Evolutionary conservation across 2,888 invertebrate genomes (phyloP).

Genomic region (Lochmaea crataegi): DNA sequence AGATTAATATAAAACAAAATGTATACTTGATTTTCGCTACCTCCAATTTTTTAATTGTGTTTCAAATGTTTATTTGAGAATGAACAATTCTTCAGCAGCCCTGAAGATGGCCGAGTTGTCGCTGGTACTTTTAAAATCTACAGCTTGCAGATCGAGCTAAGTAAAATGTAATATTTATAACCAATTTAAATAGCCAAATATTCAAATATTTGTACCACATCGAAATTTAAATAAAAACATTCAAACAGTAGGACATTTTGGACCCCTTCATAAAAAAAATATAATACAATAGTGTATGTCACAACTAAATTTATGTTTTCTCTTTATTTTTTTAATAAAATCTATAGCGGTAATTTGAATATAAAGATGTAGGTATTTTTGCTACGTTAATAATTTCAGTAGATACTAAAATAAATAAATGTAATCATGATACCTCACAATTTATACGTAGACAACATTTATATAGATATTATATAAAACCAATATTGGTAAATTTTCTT

Average conservation of each 20-base stretch:
- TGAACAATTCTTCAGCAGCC: too few relatives aligned
- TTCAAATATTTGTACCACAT: constrained; percentile 32
- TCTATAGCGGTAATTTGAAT: not conserved
- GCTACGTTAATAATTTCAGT: not conserved
- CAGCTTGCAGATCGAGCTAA: too few relatives aligned
- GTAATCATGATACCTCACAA: constrained; percentile 15
- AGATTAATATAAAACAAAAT: too few relatives aligned
- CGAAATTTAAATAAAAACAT: constrained; percentile 21
- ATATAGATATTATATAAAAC: constrained; percentile 20
- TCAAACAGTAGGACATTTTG: constrained; percentile 58
- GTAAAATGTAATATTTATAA: too few relatives aligned
- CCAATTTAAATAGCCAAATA: too few relatives aligned
- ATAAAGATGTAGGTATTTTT: constrained; percentile 9
- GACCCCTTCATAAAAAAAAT: constrained; percentile 59
- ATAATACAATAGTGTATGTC: constrained; percentile 43
- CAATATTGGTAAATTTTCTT: constrained; percentile 1
- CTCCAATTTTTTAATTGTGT: too few relatives aligned
- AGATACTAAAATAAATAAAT: constrained; percentile 9
- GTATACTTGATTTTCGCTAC: too few relatives aligned
- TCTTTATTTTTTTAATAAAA: constrained; percentile 41
- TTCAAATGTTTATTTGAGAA: too few relatives aligned
- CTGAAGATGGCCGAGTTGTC: too few relatives aligned
- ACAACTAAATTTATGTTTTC: constrained; percentile 54
- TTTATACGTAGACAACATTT: constrained; percentile 33
- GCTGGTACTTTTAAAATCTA: too few relatives aligned